Conservation (phyloP, 2,113 vertebrate genomes). For the Panurus biarmicus region DNA sequence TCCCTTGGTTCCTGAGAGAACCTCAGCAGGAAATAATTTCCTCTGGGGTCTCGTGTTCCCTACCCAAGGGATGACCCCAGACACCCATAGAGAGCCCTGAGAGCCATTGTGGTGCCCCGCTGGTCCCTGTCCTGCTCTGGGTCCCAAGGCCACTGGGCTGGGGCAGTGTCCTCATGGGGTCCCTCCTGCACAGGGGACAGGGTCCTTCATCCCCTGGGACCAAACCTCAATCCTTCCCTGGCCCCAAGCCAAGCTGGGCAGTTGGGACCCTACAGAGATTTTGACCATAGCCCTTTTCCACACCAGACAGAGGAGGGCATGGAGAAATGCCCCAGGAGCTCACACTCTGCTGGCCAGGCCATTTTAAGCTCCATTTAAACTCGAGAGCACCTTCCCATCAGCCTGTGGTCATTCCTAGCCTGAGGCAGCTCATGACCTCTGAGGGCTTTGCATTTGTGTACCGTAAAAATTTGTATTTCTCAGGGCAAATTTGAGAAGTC, state of each 20-base stretch:
- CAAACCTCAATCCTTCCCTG: not conserved
- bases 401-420: not conserved
- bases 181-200: not conserved
- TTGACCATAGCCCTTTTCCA: not conserved
- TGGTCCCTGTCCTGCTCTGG: not conserved
- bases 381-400: not conserved
- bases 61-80: not conserved
- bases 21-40: not conserved
- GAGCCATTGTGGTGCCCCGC: not conserved
- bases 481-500: not conserved
- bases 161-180: not conserved
- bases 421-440: not conserved
- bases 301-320: not conserved
- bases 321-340: not conserved
- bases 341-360: not conserved
- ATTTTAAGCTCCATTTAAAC: not conserved
- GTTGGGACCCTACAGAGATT: accelerated
- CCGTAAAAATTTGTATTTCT: not conserved
- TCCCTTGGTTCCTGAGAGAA: not conserved
- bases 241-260: accelerated
- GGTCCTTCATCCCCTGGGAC: not conserved
- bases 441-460: not conserved
- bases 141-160: not conserved
- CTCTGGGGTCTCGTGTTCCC: not conserved
- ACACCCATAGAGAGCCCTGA: accelerated